Evolutionary conservation across 2,113 vertebrate species (phyloP), one percentile per base, ranked within the genome.

Genomic region (Pomatorhinus ruficollis): DNA sequence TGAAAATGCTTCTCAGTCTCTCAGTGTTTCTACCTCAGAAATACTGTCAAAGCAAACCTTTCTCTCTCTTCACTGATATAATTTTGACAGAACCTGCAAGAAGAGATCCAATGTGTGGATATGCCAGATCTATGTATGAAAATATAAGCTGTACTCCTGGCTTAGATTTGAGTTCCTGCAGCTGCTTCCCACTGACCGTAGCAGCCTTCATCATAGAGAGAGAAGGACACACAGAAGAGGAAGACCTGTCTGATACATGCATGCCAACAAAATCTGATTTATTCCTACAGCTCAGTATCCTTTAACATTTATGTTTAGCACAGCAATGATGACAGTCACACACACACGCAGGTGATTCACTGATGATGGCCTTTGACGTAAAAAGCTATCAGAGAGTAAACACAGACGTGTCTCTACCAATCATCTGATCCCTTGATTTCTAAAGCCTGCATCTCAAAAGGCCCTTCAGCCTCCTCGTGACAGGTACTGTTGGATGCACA

Each of bases 251-350:
- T 40, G 40, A 89, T 27, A 71, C 12, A 28, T 0, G 2, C 39
- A 42, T 12, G 35, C 52, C 44, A 53, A 60, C 20, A 27, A 10
- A 50, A 18, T 31, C 37, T n/a, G 69, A 33, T 84, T 53, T 87
- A 70, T 49, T 85, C 25, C 74, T 64, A 47, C 66, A 84, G 82
- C 64, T 66, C 81, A 72, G 53, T 20, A 66, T 65, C 86, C 82
- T 94, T 35, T 86, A 60, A 54, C 42, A 69, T 83, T 84, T 94
- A 70, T 95, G 83, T 93, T 93, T 91, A 95, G 77, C 75, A 45
- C 80, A 85, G 94, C 71, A 78, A 27, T 5, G 30, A 74, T 6
- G 20, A 53, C 77, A 94, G 60, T 85, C 77, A 87, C 66, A 87
- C 25, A 90, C 33, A 77, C 2, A 6, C 20, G 57, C 30, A 83